phyloP scores from a whole-genome alignment of 1,140 invertebrate species.

The Pseudachorutes palmiensis region DNA sequence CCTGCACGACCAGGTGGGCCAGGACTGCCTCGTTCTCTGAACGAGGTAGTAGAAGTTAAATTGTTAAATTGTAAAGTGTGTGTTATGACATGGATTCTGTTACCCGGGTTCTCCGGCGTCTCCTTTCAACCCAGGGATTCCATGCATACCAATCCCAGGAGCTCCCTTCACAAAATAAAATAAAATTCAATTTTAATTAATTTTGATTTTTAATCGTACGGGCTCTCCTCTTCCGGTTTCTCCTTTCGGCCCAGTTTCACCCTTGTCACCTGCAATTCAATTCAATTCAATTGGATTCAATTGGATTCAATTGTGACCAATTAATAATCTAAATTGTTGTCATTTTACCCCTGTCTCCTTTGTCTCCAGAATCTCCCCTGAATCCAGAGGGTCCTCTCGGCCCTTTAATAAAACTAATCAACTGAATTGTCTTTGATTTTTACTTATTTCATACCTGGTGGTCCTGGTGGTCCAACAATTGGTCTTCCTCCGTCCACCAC shows the following conservation, averaged over 20 bases:
- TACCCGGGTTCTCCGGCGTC: constrained; percentile 46
- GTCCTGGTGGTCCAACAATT: constrained; percentile 39
- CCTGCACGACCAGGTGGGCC: constrained; percentile 23
- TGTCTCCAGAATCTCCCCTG: constrained; percentile 33
- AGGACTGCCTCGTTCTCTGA: constrained; percentile 43
- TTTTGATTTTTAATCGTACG: constrained; percentile 13
- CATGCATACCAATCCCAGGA: constrained; percentile 40
- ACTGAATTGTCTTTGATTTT: too few species aligned
- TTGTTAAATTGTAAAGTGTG: too few species aligned
- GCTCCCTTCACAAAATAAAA: constrained; percentile 24
- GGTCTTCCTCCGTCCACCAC: constrained; percentile 23
- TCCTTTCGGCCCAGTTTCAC: constrained; percentile 40
- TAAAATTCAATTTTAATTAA: not conserved
- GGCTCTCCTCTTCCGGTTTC: constrained; percentile 32
- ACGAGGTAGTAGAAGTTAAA: too few species aligned
- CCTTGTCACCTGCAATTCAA: constrained; percentile 26
- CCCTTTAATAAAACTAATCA: too few species aligned
- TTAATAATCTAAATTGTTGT: too few species aligned
- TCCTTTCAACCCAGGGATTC: constrained; percentile 43
- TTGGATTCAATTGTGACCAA: too few species aligned
- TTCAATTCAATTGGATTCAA: too few species aligned
- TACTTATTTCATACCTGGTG: constrained; percentile 32
- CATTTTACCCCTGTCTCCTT: too few species aligned
- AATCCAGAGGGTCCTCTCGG: constrained; percentile 36
- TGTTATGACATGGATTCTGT: not conserved